phyloP scores from a whole-genome alignment of 2,888 invertebrate species.

The Metellina segmentata region DNA sequence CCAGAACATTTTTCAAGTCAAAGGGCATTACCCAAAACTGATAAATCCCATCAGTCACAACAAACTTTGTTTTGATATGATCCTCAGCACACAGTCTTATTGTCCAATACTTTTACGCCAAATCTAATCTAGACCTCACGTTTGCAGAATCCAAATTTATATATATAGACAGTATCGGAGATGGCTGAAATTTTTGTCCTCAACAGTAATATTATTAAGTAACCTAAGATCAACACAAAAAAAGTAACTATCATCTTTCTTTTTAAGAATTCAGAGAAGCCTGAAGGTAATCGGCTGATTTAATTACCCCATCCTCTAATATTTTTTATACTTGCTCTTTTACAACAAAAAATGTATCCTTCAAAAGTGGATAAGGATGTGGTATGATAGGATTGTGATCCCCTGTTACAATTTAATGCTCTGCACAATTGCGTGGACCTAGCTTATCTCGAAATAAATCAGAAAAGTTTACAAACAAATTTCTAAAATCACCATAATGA shows the following conservation, averaged over 20 bases:
- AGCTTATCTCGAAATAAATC: not conserved
- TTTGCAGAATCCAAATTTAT: no score
- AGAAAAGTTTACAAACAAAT: no score
- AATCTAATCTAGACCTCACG: not conserved
- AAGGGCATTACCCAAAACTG: conserved; percentile 2
- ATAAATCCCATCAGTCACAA: not conserved
- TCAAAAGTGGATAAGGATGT: not conserved
- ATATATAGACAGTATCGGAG: not conserved
- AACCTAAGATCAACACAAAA: not conserved
- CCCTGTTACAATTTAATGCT: not conserved
- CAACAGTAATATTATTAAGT: not conserved
- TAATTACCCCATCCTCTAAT: not conserved
- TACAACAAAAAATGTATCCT: not conserved
- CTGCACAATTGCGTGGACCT: not conserved
- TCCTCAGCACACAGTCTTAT: not conserved
- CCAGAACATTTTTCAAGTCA: not conserved
- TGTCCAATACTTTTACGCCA: not conserved
- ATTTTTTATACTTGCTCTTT: not conserved
- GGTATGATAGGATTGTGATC: not conserved
- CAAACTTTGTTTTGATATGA: not conserved
- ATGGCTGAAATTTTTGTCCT: not conserved
- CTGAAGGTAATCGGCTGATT: not conserved
- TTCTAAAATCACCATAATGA: no score
- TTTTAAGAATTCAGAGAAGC: not conserved
- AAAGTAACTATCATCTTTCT: not conserved